Percentiles rank a stretch among this genome's conserved stretches.
Evolutionary conservation across 2,888 invertebrate species (phyloP).

Genomic region (Desoria tigrina): DNA sequence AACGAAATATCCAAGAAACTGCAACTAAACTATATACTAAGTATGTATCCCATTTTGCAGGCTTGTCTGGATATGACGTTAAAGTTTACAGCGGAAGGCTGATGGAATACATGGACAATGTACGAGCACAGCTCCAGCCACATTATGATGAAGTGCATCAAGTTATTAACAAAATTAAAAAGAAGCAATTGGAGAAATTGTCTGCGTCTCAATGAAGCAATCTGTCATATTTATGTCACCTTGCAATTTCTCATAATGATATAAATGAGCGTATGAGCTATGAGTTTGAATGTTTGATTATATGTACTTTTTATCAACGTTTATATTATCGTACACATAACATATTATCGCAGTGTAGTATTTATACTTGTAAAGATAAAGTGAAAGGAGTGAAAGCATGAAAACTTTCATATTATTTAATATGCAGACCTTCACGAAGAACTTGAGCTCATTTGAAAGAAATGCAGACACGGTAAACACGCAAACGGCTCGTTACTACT

Average conservation of each 20-base stretch:
- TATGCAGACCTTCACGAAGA: too few species aligned
- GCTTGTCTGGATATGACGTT: constrained; percentile 38
- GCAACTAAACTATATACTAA: not conserved
- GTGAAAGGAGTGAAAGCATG: too few species aligned
- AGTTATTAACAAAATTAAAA: constrained; percentile 1
- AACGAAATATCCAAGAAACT: not conserved
- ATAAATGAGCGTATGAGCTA: too few species aligned
- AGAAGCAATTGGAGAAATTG: not conserved
- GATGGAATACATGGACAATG: constrained; percentile 36
- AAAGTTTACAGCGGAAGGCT: constrained; percentile 30
- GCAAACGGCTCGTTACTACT: too few species aligned
- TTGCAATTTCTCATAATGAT: not conserved
- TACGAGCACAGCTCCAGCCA: constrained; percentile 29
- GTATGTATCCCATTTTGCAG: constrained; percentile 16
- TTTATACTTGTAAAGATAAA: too few species aligned
- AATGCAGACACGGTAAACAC: too few species aligned
- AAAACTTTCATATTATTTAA: too few species aligned
- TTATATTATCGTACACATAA: too few species aligned
- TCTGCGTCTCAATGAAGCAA: not conserved
- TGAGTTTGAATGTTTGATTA: too few species aligned
- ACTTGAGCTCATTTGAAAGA: too few species aligned
- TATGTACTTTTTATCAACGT: too few species aligned
- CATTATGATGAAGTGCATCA: constrained; percentile 41
- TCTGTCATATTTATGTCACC: not conserved
- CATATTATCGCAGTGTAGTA: too few species aligned